These are phyloP conservation scores for Ceryle rudis DNA, from an alignment of 2,797 vertebrate species.

Conservation along the genomic window DNA sequence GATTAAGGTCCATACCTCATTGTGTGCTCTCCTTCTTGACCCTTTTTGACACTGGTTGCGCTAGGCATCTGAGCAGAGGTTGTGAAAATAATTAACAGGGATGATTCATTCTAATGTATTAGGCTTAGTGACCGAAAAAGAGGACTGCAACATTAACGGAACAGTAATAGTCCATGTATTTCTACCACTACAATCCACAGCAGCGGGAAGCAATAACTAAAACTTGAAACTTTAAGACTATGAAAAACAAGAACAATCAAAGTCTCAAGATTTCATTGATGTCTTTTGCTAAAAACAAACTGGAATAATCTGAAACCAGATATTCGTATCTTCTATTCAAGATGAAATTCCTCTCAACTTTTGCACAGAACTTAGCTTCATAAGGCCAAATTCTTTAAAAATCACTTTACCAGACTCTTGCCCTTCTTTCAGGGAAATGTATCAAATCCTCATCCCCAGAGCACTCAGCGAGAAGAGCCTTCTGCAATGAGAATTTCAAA, in stretches of 20 bases:
- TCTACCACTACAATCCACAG: conserved; percentile 1
- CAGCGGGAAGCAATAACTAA: background rate
- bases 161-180: background rate
- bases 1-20: background rate
- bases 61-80: background rate
- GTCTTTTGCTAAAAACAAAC: background rate
- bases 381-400: conserved; percentile 36
- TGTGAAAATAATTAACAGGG: background rate
- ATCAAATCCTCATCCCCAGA: background rate
- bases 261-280: background rate
- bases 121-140: background rate
- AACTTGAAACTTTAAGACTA: background rate
- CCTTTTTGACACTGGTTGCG: background rate
- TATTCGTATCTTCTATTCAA: conserved; percentile 18
- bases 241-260: conserved; percentile 5
- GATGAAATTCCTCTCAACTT: conserved; percentile 7
- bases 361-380: conserved; percentile 23
- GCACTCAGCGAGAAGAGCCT: background rate
- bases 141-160: background rate
- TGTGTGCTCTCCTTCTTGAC: background rate
- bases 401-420: conserved; percentile 5
- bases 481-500: background rate
- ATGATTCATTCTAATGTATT: background rate
- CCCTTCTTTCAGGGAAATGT: conserved; percentile 44
- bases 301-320: conserved; percentile 12